Evolutionary conservation across 1,140 invertebrate genomes (phyloP).

Genomic region (Pachyrhynchus sulphureomaculatus): DNA sequence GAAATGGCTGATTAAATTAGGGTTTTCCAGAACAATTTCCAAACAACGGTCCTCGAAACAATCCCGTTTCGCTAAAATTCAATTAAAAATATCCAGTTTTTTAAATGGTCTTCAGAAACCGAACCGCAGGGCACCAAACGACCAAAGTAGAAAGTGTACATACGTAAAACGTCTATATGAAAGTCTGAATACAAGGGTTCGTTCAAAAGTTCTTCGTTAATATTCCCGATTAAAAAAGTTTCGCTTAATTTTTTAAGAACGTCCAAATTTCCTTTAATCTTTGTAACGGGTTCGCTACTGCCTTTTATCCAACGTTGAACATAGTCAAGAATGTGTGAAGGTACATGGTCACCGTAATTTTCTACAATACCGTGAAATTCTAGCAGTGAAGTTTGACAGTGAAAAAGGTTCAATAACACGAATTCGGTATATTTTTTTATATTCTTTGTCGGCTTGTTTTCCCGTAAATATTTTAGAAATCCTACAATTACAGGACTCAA

Average conservation of each 20-base stretch:
- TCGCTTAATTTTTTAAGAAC: conserved; percentile 28
- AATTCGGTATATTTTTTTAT: conserved; percentile 39
- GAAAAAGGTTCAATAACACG: conserved; percentile 41
- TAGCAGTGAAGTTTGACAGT: conserved; percentile 35
- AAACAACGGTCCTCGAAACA: conserved; percentile 8
- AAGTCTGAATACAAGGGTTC: conserved; percentile 28
- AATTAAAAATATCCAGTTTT: conserved; percentile 8
- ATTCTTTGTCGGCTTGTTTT: conserved; percentile 26
- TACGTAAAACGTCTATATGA: conserved; percentile 36
- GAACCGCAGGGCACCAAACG: conserved; percentile 12
- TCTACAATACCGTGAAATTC: conserved; percentile 16
- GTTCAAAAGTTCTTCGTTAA: conserved; percentile 8
- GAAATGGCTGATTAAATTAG: conserved; percentile 56
- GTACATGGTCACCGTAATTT: neutral
- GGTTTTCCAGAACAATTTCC: conserved; percentile 28
- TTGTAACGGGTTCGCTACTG: conserved; percentile 7
- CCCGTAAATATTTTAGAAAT: conserved; percentile 32
- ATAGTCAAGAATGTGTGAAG: conserved; percentile 14
- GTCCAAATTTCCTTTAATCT: conserved; percentile 33
- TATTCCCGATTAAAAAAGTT: conserved; percentile 19
- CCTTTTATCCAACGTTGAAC: conserved; percentile 1
- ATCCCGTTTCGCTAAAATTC: neutral
- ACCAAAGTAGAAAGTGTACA: conserved; percentile 37
- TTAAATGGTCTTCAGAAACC: neutral
- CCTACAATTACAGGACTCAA: conserved; percentile 38